Conservation (phyloP, 2,797 vertebrate genomes). For the Phrynocephalus vlangalii region DNA sequence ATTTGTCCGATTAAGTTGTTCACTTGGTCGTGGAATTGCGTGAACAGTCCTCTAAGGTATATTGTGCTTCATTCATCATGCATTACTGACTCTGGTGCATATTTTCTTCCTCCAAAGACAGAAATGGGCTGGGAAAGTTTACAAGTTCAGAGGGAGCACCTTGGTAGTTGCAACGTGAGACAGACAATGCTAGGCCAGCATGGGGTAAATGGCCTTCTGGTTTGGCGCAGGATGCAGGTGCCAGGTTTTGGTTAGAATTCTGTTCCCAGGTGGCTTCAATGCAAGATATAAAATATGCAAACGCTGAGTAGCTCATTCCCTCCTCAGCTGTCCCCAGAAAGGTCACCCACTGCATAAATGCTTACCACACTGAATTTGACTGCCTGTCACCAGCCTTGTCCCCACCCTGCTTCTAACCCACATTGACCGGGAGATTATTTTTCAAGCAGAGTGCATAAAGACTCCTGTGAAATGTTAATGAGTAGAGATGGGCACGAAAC, state of each 20-base stretch:
- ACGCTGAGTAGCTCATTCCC: conserved; percentile 27
- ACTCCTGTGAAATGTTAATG: conserved; percentile 43
- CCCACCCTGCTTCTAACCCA: background rate
- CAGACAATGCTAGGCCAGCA: too few relatives aligned
- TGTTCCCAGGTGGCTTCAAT: background rate
- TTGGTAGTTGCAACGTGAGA: background rate
- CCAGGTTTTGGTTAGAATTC: conserved; percentile 1
- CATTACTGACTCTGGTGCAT: conserved; percentile 18
- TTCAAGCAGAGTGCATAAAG: conserved; percentile 22
- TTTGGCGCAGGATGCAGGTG: background rate
- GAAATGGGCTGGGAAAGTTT: background rate
- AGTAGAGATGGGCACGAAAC: background rate
- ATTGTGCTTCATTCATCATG: conserved; percentile 20
- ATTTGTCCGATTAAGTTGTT: conserved; percentile 49
- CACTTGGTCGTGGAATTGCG: conserved; percentile 21
- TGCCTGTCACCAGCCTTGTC: background rate
- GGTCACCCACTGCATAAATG: conserved; percentile 37
- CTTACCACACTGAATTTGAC: conserved; percentile 12
- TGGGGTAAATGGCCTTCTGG: too few relatives aligned
- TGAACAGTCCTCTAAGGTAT: conserved; percentile 16
- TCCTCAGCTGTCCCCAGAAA: conserved; percentile 40
- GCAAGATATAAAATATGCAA: conserved; percentile 34
- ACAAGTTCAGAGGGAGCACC: background rate
- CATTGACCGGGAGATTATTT: conserved; percentile 5
- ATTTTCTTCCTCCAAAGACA: background rate